Evolutionary conservation across 2,888 invertebrate genomes (phyloP).

Genomic region (Neoascia interrupta): DNA sequence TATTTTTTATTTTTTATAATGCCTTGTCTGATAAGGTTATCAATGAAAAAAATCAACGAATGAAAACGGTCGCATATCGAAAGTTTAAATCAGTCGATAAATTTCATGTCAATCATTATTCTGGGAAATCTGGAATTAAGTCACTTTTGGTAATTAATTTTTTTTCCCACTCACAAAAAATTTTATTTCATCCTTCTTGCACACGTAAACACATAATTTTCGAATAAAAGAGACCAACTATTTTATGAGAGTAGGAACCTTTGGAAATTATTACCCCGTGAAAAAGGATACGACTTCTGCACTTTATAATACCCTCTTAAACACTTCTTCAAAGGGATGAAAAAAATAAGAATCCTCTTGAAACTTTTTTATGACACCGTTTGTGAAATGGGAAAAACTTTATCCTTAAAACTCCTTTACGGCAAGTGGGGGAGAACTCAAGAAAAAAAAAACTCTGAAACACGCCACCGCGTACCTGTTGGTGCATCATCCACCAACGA

Average conservation of each 20-base stretch:
- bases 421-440: conserved; percentile 44
- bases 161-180: too few relatives aligned
- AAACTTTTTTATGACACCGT: conserved; percentile 53
- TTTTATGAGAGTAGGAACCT: conserved; percentile 52
- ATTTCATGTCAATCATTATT: too few relatives aligned
- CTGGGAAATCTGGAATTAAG: too few relatives aligned
- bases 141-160: too few relatives aligned
- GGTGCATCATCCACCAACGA: conserved; percentile 23
- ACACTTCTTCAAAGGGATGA: conserved; percentile 42
- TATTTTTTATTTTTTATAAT: not conserved
- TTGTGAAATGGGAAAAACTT: conserved; percentile 53
- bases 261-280: conserved; percentile 54
- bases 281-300: conserved; percentile 60
- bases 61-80: too few relatives aligned
- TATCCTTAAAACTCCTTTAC: conserved; percentile 37
- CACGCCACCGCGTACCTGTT: conserved; percentile 39
- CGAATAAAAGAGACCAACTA: too few relatives aligned
- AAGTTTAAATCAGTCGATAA: too few relatives aligned
- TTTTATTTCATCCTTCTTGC: too few relatives aligned
- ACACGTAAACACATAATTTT: not conserved
- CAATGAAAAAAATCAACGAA: not conserved
- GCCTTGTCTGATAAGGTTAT: conserved; percentile 18
- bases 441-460: not conserved
- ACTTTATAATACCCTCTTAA: conserved; percentile 62
- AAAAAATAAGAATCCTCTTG: not conserved